Evolutionary conservation across 2,888 invertebrate species (phyloP), one percentile per base, ranked within the genome.

Genomic region (Sympetrum striolatum): DNA sequence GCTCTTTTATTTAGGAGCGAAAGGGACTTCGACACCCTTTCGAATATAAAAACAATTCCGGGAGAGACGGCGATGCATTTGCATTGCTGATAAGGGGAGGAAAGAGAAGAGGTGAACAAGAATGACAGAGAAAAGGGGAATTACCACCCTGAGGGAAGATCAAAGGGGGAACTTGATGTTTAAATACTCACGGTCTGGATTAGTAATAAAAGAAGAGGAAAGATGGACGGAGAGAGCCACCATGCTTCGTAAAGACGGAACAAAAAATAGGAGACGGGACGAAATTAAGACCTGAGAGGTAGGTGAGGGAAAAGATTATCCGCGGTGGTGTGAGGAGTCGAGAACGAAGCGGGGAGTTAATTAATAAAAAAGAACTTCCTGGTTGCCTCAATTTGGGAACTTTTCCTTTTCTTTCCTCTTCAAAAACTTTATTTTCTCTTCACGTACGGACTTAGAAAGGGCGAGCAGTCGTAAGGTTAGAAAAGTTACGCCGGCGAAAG

Each of bases 31-130:
- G 73, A 31, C 73, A 73, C 3, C 25, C 73, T 31, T 31, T 12
- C 73, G 73, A 73, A 73, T 73, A 73, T 73, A 31, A 73, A 73
- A 73, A 73, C 73, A 73, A 25, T 73, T 73, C 73, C 73, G 8
- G 18, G 37, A 86, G 60, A 86, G 86, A 37, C 86, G 86, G 86
- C 25, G 15, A 37, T 86, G 60, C 86, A 60, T 86, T 86, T 86
- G 86, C 86, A 86, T 86, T 86, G 60, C 86, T 86, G 58, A 86
- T 86, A 58, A 48, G 18, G 3, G 31, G 31, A n/a, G 73, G n/a
- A 60, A 37, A 60, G 60, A 60, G 60, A 37, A n/a, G 86, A 37
- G 4, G 58, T 25, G 15, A 44, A 31, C n/a, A 60, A 22, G 35
- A n/a, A 25, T 4, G 10, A 25, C 8, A 14, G 73, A 31, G 18